Base-by-base conservation (phyloP, 2,888 invertebrate genomes). In the Lepidocyrtinus sp. region DNA sequence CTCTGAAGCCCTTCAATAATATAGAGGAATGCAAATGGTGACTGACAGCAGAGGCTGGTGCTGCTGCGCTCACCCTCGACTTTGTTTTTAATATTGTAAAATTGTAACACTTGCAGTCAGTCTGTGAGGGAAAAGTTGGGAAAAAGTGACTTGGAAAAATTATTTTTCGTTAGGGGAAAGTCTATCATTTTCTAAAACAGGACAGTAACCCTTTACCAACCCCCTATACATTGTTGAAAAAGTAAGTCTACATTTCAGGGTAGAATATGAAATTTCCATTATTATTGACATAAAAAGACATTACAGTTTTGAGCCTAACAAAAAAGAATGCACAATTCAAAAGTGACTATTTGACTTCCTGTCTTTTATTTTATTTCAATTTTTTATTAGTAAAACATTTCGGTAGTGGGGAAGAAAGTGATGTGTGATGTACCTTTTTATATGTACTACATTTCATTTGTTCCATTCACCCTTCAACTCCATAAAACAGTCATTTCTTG, bases 21-120 rank as follows among this genome's bases (percentile, higher is more conserved):
- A n/a, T n/a, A n/a, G 55, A 62, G 45, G 36, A 69, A 74, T 79
- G 79, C 74, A 79, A 79, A 79, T 79, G 74, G 70, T 79, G 79
- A 79, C 79, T 79, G 79, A 79, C 79, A 79, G 79, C 70, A 68
- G 63, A 65, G 36, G n/a, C 65, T 65, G 71, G 7, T 45, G 45
- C 36, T 21, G 36, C 70, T 62, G 25, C 74, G 17, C 36, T 74
- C 59, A 24, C n/a, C 50, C 50, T 36, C 36, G 36, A 36, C 36
- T 24, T 70, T 72, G 25, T 59, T 63, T 63, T 50, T 45, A 21
- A 25, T 26, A 17, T 19, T 74, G 63, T 63, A 36, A 7, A 7
- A 12, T 12, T 7, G 36, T 36, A 36, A 36, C 36, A 36, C 36
- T 36, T 36, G 36, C 36, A 36, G 12, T 36, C 5, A 7, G 36